Evolutionary conservation across 2,888 invertebrate species (phyloP).

Genomic region (Metopia argyrocephala): DNA sequence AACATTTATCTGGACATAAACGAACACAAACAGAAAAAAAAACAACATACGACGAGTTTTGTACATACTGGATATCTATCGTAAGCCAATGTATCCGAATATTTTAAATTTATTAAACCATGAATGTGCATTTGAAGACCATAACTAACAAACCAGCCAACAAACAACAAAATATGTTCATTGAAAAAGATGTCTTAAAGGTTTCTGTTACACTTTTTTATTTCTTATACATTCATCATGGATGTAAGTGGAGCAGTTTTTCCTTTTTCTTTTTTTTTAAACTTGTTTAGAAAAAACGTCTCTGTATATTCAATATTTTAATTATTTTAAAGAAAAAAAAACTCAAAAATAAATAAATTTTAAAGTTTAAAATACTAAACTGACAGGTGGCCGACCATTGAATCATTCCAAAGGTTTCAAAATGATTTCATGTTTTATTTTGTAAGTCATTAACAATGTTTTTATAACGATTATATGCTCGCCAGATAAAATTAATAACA

Average conservation of each 20-base stretch:
- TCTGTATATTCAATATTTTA: no score
- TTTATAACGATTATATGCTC: conserved; percentile 10
- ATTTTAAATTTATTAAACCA: conserved; percentile 41
- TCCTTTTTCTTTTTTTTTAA: conserved; percentile 41
- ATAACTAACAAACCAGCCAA: conserved; percentile 5
- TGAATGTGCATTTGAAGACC: conserved; percentile 32
- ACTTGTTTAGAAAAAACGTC: neutral
- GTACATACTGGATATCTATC: conserved; percentile 11
- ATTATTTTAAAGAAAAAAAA: conserved; percentile 36
- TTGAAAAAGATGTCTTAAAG: conserved; percentile 57
- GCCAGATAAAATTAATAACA: neutral
- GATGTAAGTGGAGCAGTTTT: conserved; percentile 50
- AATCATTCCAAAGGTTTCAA: neutral
- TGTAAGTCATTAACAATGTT: conserved; percentile 15
- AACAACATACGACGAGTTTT: neutral
- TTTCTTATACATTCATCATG: neutral
- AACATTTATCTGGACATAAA: conserved; percentile 61
- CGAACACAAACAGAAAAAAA: conserved; percentile 1
- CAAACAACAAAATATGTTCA: conserved; percentile 4
- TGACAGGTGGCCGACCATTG: conserved; percentile 28
- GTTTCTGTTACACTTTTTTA: conserved; percentile 48
- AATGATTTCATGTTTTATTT: conserved; percentile 18
- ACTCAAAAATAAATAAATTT: no score
- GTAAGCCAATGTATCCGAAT: conserved; percentile 30
- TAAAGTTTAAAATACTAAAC: neutral